These are phyloP conservation scores for Zaprionus lineosus DNA, from an alignment of 2,888 invertebrate genomes.

Conservation along the genomic window DNA sequence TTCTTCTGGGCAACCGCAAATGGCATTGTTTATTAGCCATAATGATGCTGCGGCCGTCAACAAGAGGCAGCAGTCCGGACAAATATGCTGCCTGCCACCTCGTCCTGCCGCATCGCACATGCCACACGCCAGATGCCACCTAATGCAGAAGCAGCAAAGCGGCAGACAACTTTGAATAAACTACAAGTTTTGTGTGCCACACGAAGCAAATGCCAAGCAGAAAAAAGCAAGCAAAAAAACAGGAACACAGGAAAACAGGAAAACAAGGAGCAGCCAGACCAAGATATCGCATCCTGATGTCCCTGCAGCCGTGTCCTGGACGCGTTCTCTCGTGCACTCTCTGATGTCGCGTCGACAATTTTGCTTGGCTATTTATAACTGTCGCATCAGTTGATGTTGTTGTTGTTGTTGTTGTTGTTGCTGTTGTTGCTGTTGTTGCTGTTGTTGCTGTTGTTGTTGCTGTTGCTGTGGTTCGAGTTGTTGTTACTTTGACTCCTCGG, in stretches of 20 bases:
- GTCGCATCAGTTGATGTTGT: conserved; percentile 43
- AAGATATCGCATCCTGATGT: conserved; percentile 51
- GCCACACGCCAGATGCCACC: too few relatives aligned
- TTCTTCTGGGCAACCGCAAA: conserved; percentile 62
- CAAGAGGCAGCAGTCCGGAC: conserved; percentile 36
- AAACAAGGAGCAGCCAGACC: conserved; percentile 20
- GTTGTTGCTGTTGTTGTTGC: too few relatives aligned
- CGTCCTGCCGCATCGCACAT: too few relatives aligned
- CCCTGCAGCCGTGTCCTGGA: conserved; percentile 22
- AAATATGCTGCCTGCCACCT: conserved; percentile 52
- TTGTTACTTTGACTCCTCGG: too few relatives aligned
- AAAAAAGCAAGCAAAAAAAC: conserved; percentile 6
- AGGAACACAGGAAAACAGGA: conserved; percentile 3
- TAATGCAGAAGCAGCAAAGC: conserved; percentile 27
- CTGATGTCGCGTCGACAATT: conserved; percentile 60
- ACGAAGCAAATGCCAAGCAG: conserved; percentile 30
- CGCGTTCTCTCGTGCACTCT: background rate
- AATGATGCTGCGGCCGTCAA: conserved; percentile 68
- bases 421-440: conserved; percentile 4
- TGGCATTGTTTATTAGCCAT: conserved; percentile 76
- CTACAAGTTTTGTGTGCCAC: conserved; percentile 63
- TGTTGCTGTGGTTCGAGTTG: too few relatives aligned
- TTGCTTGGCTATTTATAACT: conserved; percentile 75
- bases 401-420: too few relatives aligned
- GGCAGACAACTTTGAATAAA: conserved; percentile 66